Conservation (phyloP, 2,888 invertebrate genomes). For the Callinectes sapidus region DNA sequence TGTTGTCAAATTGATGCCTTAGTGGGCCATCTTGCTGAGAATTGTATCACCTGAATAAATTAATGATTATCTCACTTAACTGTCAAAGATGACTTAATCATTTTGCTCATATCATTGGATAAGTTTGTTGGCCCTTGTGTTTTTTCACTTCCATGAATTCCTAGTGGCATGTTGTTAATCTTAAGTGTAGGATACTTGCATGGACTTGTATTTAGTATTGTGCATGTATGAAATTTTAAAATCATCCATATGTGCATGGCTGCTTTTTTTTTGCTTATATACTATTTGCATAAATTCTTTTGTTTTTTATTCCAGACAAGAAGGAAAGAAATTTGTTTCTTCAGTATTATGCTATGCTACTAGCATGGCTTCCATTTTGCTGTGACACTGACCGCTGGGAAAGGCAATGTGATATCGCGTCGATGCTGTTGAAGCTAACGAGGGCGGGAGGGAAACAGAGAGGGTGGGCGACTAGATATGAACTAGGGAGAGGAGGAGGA, state of each 20-base stretch:
- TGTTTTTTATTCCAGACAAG: constrained; percentile 65
- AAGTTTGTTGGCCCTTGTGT: constrained; percentile 18
- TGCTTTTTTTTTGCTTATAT: constrained; percentile 54
- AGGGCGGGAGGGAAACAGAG: constrained; percentile 66
- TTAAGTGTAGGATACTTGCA: constrained; percentile 38
- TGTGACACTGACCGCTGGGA: constrained; percentile 70
- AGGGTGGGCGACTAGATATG: constrained; percentile 68
- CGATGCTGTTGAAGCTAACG: constrained; percentile 71
- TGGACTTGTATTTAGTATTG: constrained; percentile 34
- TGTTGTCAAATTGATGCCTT: constrained; percentile 12
- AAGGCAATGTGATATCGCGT: constrained; percentile 70
- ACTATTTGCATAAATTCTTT: constrained; percentile 65
- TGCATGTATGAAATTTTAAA: constrained; percentile 33
- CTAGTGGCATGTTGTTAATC: constrained; percentile 11
- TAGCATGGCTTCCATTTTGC: constrained; percentile 67
- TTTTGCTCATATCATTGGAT: not conserved
- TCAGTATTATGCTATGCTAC: constrained; percentile 67
- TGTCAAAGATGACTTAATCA: not conserved
- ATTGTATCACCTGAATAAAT: not conserved
- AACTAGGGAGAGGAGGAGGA: constrained; percentile 60
- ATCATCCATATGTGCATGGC: constrained; percentile 44
- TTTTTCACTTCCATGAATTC: not conserved
- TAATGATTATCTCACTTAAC: not conserved
- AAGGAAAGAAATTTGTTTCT: constrained; percentile 53
- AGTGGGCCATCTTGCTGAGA: not conserved